Percentiles rank a stretch among this genome's conserved stretches.
Evolutionary conservation across 1,140 invertebrate species (phyloP).

Genomic region (Rhopalosiphum padi): DNA sequence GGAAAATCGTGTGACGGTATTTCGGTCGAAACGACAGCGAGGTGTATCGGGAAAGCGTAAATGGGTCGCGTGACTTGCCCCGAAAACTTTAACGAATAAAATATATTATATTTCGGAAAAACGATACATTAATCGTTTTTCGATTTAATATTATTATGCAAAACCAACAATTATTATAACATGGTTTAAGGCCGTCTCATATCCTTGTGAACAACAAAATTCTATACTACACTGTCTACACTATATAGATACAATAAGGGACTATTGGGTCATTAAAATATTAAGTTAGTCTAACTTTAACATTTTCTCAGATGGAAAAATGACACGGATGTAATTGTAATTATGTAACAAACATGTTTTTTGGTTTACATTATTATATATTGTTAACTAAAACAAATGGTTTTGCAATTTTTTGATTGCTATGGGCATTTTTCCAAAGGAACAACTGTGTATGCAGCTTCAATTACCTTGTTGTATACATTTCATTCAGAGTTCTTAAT

Average conservation of each 20-base stretch:
- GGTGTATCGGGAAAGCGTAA: neutral
- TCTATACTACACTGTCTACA: too few species aligned
- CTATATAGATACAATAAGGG: too few species aligned
- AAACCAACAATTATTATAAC: too few species aligned
- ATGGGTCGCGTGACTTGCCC: slow-evolving; percentile 24
- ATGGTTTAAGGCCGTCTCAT: too few species aligned
- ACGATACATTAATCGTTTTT: neutral
- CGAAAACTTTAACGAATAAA: slow-evolving; percentile 31
- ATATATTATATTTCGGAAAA: neutral
- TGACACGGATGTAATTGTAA: too few species aligned
- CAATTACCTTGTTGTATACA: neutral
- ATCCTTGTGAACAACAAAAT: too few species aligned
- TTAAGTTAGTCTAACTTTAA: too few species aligned
- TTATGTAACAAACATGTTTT: too few species aligned
- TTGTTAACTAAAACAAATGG: too few species aligned
- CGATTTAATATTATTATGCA: neutral
- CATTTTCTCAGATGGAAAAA: too few species aligned
- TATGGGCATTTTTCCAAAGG: neutral
- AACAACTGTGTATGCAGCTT: neutral
- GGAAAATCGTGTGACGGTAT: slow-evolving; percentile 14
- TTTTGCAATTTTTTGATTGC: neutral
- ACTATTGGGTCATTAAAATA: too few species aligned
- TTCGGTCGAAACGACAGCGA: neutral
- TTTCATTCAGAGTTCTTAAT: neutral
- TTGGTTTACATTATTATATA: too few species aligned